A percentile compares a stretch with the other conserved stretches of the same genome.
Conservation (phyloP, 2,888 invertebrate genomes). For the Lysandra bellargus region DNA sequence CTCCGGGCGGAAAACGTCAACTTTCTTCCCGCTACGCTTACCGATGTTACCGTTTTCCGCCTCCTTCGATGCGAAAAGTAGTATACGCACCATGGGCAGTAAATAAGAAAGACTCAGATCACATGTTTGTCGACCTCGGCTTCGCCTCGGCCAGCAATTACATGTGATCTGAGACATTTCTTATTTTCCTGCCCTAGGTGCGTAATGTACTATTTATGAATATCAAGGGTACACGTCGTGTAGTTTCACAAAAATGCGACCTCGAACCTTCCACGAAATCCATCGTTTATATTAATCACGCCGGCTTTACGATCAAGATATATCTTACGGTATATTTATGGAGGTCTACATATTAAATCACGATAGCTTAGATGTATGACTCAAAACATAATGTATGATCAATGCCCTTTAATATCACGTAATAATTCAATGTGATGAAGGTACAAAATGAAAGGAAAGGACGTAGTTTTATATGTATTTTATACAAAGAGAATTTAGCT, state of each 20-base stretch:
- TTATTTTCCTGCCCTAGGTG: too few relatives aligned
- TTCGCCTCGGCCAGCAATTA: too few relatives aligned
- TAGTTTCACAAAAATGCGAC: conserved; percentile 6
- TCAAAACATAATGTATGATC: conserved; percentile 13
- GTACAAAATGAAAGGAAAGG: not conserved
- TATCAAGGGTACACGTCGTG: not conserved
- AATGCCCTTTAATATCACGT: not conserved
- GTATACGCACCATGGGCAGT: too few relatives aligned
- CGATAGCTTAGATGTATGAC: not conserved
- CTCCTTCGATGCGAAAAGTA: too few relatives aligned
- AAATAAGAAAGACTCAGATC: too few relatives aligned
- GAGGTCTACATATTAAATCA: conserved; percentile 11
- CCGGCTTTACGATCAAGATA: conserved; percentile 5
- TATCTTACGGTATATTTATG: conserved; percentile 8
- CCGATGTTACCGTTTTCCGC: too few relatives aligned
- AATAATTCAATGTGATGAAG: not conserved
- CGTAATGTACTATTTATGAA: not conserved
- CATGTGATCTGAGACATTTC: too few relatives aligned
- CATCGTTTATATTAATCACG: conserved; percentile 16
- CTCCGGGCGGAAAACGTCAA: too few relatives aligned
- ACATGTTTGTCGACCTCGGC: too few relatives aligned
- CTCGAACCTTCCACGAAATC: not conserved
- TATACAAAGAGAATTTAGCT: not conserved
- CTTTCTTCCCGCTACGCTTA: too few relatives aligned
- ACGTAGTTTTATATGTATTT: not conserved